Conservation (phyloP, 2,888 invertebrate species). For the Machimus atricapillus region DNA sequence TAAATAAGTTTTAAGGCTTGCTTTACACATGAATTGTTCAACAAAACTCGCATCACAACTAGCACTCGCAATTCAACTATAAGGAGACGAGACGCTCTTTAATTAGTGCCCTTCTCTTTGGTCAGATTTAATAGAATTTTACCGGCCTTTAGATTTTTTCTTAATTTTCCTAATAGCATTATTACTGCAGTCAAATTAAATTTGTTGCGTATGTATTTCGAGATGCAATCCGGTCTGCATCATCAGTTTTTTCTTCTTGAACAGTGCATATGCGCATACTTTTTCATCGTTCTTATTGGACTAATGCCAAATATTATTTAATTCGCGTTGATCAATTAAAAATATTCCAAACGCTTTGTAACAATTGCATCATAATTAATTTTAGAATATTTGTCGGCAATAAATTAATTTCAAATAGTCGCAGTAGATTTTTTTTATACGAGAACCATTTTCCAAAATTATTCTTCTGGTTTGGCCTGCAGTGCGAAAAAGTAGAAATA, state of each 20-base stretch:
- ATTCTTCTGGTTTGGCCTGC: background rate
- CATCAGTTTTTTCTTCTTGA: no score
- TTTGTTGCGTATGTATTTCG: no score
- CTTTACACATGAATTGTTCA: background rate
- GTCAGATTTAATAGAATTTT: no score
- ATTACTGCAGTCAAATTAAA: no score
- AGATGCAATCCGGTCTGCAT: no score
- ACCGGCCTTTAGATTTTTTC: no score
- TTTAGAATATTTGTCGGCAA: background rate
- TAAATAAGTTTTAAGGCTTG: background rate
- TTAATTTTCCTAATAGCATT: no score
- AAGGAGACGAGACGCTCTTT: no score
- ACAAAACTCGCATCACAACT: background rate
- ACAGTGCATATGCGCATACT: no score
- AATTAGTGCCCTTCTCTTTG: no score
- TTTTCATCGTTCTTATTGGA: no score
- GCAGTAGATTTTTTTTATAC: background rate
- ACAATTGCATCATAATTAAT: background rate
- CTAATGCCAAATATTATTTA: background rate
- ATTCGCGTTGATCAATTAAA: background rate
- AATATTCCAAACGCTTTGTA: background rate
- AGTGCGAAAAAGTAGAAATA: background rate
- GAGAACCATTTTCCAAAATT: background rate
- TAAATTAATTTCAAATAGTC: background rate
- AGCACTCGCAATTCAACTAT: background rate